Percentiles rank a stretch among this genome's conserved stretches.
These are phyloP conservation scores for Cossypha polioptera DNA, from an alignment of 2,797 vertebrate species.

Conservation along the genomic window DNA sequence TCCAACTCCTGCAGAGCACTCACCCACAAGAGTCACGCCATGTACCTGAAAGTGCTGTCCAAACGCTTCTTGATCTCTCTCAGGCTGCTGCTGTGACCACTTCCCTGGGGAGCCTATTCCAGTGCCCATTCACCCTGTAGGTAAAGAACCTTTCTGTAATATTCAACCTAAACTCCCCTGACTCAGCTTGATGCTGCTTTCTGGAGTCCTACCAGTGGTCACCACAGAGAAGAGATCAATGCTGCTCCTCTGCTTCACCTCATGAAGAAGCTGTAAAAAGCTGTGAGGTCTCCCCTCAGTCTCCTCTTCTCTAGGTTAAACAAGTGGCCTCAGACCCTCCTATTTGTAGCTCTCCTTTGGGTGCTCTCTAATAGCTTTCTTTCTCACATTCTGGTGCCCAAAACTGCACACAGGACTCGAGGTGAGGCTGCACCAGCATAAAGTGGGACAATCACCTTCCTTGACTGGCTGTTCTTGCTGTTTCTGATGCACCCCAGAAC, in stretches of 20 bases:
- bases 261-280: neutral
- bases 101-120: neutral
- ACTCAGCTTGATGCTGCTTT: neutral
- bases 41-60: neutral
- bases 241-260: rapidly evolving
- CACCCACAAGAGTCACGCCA: too few relatives aligned
- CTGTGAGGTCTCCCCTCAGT: too few relatives aligned
- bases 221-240: neutral
- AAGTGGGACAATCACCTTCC: neutral
- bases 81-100: neutral
- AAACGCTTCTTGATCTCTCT: neutral
- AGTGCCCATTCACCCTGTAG: too few relatives aligned
- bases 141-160: neutral
- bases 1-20: neutral
- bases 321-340: neutral
- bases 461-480: neutral
- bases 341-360: neutral
- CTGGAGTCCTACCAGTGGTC: neutral
- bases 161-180: neutral
- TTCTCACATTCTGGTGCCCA: neutral
- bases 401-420: neutral
- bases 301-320: neutral
- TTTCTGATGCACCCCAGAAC: neutral
- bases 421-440: too few relatives aligned
- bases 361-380: neutral